Base-by-base conservation (phyloP, 2,888 invertebrate genomes). In the Danaus chrysippus region DNA sequence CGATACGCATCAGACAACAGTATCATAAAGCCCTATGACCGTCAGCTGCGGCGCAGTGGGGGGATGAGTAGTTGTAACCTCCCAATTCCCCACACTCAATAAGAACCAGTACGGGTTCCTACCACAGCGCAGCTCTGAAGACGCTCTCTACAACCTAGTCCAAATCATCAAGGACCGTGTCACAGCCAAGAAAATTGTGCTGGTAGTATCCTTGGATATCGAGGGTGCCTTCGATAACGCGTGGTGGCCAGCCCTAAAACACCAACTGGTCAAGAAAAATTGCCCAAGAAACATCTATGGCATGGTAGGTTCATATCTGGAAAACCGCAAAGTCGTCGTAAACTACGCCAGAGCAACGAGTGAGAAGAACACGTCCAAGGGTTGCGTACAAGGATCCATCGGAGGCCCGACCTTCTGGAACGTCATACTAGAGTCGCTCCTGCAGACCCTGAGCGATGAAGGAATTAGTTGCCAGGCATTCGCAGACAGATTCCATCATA, bases 81-180 rank as follows among this genome's bases (percentile, higher is more conserved):
- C n/a, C n/a, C n/a, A n/a, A n/a, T n/a, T n/a, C n/a, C n/a, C n/a
- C n/a, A n/a, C n/a, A n/a, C n/a, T n/a, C n/a, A n/a, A n/a, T n/a
- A n/a, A n/a, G n/a, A n/a, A n/a, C n/a, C 68, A 68, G 57, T 66
- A 62, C 55, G 68, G 65, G 0, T 65, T 66, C 42, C 58, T 8
- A 10, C 44, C 56, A 6, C 56, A 56, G 10, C 17, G 2, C 1
- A 56, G 56, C 23, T 44, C 56, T 10, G 56, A 56, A 46, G 56
- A 56, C 46, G 56, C 44, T 11, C 58, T 65, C 10, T 63, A 53
- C 56, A 56, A 63, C 42, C 9, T 49, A n/a, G n/a, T n/a, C n/a
- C n/a, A n/a, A n/a, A n/a, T n/a, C n/a, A n/a, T n/a, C n/a, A n/a
- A n/a, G n/a, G n/a, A n/a, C n/a, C n/a, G n/a, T n/a, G n/a, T n/a